A percentile compares a stretch with the other conserved stretches of the same genome.
Evolutionary conservation across 2,888 invertebrate species (phyloP).

Genomic region (Lasioglossum figueresi): DNA sequence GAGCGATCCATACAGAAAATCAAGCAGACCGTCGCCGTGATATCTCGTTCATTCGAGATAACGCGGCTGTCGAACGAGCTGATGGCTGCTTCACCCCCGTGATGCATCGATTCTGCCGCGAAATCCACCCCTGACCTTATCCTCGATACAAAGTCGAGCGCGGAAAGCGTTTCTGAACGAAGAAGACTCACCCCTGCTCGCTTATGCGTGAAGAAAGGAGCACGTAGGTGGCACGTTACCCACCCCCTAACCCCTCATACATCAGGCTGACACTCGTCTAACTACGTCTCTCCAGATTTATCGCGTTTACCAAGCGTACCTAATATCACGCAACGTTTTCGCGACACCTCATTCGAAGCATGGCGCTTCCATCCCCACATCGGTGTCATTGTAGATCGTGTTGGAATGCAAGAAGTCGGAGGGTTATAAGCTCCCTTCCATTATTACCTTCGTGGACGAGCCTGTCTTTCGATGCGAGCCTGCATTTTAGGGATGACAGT

Average conservation of each 20-base stretch:
- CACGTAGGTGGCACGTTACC: constrained; percentile 55
- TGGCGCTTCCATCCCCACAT: constrained; percentile 30
- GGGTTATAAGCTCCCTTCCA: constrained; percentile 58
- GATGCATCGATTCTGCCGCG: constrained; percentile 72
- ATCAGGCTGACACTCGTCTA: constrained; percentile 80
- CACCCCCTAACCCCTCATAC: constrained; percentile 75
- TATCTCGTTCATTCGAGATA: constrained; percentile 73
- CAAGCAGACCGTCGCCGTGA: constrained; percentile 59
- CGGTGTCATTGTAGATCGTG: constrained; percentile 60
- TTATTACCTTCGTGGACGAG: constrained; percentile 41
- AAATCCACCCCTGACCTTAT: constrained; percentile 66
- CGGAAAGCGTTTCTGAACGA: constrained; percentile 39
- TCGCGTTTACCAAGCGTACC: constrained; percentile 78
- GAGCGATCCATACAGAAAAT: constrained; percentile 7
- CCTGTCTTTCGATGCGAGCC: constrained; percentile 3
- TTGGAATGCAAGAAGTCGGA: constrained; percentile 60
- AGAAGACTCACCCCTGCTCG: constrained; percentile 38
- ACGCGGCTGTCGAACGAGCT: constrained; percentile 66
- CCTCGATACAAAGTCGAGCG: constrained; percentile 55
- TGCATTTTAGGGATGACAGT: constrained; percentile 3
- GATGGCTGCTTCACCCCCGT: constrained; percentile 64
- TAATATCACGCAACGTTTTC: constrained; percentile 76
- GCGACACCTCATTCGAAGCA: constrained; percentile 52
- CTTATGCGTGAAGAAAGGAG: constrained; percentile 60
- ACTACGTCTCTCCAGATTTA: constrained; percentile 79